Base-by-base conservation (phyloP, 2,797 vertebrate genomes). In the Sebastes taczanowskii region DNA sequence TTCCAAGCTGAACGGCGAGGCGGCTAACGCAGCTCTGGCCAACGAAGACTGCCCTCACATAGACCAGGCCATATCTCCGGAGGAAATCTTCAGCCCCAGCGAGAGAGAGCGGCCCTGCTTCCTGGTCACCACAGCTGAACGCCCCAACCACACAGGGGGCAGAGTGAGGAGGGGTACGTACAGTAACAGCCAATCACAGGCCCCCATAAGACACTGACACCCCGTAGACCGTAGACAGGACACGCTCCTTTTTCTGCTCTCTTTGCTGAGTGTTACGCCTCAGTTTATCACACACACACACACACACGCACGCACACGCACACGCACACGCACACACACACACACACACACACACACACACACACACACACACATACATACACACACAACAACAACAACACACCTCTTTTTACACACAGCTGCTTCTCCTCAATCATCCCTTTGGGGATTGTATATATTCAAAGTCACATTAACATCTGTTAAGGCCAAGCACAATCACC, bases 131-230 rank as follows among this genome's bases (percentile, higher is more conserved):
- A 97, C 98, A 84, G 97, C 97, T 95, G 98, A 99, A 95, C 97
- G 97, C 94, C 96, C 97, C 95, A 98, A 97, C 97, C 98, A 97
- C 93, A 96, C 97, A 93, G 98, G 97, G 96, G 98, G 97, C 97
- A 97, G 97, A 98, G 96, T 98, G 95, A 98, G 98, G 97, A 98
- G 98, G 98, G 99, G 99, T 99, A 99, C 95, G 99, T 99, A 99
- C 92, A 93, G 92, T 88, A 97, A 94, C 95, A 94, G 93, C 93
- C 91, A 94, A 93, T 95, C 93, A 93, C 92, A 95, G 91, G 89
- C 90, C 93, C 90, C 92, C 55, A 86, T 84, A 72, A 91, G 82
- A 93, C 94, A 94, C 91, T 93, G 91, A 95, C 91, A 94, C 88
- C 76, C 74, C 70, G 67, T 93, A 92, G 85, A 76, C 74, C 52